Evolutionary conservation across 2,888 invertebrate genomes (phyloP).

Genomic region (Idaea aversata): DNA sequence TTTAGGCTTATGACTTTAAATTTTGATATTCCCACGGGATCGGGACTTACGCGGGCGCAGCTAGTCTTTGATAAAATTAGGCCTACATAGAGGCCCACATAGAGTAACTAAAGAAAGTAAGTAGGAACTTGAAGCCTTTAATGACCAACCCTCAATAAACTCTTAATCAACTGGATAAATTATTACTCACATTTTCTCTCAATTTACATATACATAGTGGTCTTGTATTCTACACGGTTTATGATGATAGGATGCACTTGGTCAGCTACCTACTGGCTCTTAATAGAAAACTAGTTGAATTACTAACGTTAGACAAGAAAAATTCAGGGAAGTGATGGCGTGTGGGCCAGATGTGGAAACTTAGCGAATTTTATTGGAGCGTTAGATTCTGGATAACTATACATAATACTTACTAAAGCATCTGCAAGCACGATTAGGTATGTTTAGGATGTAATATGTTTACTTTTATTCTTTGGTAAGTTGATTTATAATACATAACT

Average conservation of each 20-base stretch:
- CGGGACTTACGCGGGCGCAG: neutral
- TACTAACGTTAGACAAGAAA: neutral
- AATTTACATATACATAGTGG: slow-evolving; percentile 56
- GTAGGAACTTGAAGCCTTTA: neutral
- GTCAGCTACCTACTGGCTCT: neutral
- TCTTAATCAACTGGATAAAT: slow-evolving; percentile 24
- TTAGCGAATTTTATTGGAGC: neutral
- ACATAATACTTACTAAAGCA: too few species aligned
- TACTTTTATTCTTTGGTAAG: too few species aligned
- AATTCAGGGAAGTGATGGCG: neutral
- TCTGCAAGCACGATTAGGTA: too few species aligned
- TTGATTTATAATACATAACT: too few species aligned
- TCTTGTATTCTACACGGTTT: neutral
- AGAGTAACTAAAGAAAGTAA: neutral
- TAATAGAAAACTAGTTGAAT: neutral
- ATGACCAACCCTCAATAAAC: neutral
- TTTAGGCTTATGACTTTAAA: too few species aligned
- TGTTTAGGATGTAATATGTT: too few species aligned
- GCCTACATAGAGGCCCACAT: too few species aligned
- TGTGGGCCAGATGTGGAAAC: neutral
- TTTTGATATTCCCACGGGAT: neutral
- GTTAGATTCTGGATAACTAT: too few species aligned
- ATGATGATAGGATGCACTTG: neutral
- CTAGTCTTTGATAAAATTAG: too few species aligned
- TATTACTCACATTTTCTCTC: slow-evolving; percentile 55